Conservation (phyloP, 2,113 vertebrate genomes). For the Crotophaga sulcirostris region DNA sequence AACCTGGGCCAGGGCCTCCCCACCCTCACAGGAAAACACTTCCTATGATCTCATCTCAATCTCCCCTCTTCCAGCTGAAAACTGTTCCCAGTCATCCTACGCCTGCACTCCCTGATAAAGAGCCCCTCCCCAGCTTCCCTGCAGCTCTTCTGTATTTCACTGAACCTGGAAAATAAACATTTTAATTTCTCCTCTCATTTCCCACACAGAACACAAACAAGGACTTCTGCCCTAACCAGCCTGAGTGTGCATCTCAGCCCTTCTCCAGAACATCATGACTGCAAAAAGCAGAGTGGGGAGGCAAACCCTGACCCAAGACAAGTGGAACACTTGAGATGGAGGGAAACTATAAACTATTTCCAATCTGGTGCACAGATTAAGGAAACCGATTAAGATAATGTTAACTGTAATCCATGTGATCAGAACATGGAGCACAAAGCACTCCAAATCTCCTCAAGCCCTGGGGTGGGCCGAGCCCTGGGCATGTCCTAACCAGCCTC, state of each 20-base stretch:
- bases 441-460: constrained; percentile 18
- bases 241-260: background rate
- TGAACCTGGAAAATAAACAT: background rate
- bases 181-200: background rate
- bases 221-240: background rate
- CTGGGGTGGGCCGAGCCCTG: background rate
- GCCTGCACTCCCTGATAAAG: too few species aligned
- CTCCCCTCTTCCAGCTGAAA: too few species aligned
- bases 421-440: constrained; percentile 17
- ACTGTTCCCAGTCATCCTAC: too few species aligned
- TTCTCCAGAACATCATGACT: background rate
- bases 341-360: background rate
- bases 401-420: background rate
- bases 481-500: background rate
- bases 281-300: background rate
- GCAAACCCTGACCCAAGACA: background rate
- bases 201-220: background rate
- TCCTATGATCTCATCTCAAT: too few species aligned
- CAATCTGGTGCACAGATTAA: background rate
- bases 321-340: background rate
- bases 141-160: background rate
- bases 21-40: too few species aligned
- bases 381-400: background rate
- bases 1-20: too few species aligned
- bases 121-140: too few species aligned